Base-by-base conservation (phyloP, 1,140 invertebrate genomes). In the Aricia agestis region DNA sequence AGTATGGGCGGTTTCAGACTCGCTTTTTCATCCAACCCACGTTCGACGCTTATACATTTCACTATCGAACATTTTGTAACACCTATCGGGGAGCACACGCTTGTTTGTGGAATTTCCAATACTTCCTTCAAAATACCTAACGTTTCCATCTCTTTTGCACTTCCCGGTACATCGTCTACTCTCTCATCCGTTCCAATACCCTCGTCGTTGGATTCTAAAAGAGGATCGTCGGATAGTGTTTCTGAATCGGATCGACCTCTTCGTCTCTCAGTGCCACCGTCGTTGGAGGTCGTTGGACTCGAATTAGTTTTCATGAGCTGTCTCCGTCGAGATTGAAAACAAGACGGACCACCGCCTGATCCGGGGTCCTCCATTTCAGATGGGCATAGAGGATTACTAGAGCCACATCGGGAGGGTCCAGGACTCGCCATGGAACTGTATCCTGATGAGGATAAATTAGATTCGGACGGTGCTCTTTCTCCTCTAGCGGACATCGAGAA, bases 361-460 rank as follows among this genome's bases (percentile, higher is more conserved):
- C 93, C 92, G 25, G 93, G 93, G 79, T 95, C 95, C 82, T 95
- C 95, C 91, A 93, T 93, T 88, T 95, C 95, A 7, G 93, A 93
- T 4, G 94, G 93, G 82, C 94, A 96, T 1, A 97, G 81, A 2
- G 95, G 95, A 85, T 96, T 96, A 76, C 94, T 96, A 0, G 95
- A 96, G 10, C 95, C 95, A 83, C 95, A 96, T 65, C 95, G 89
- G 0, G 95, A 96, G 1, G 95, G 95, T 1, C 95, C 95, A 0
- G 95, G 95, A 87, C 95, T 95, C 2, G 95, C 95, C 94, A 96
- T 96, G 5, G 95, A 96, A 72, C 95, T 95, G 79, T 97, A 97
- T n/a, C 96, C 96, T 1, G 95, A 96, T 10, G 95, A 96, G 72
- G 95, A 96, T 19, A 97, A 86, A 86, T 97, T 97, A 0, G 95